phyloP scores from a whole-genome alignment of 2,797 vertebrate genomes.

The Arremon brunneinucha region DNA sequence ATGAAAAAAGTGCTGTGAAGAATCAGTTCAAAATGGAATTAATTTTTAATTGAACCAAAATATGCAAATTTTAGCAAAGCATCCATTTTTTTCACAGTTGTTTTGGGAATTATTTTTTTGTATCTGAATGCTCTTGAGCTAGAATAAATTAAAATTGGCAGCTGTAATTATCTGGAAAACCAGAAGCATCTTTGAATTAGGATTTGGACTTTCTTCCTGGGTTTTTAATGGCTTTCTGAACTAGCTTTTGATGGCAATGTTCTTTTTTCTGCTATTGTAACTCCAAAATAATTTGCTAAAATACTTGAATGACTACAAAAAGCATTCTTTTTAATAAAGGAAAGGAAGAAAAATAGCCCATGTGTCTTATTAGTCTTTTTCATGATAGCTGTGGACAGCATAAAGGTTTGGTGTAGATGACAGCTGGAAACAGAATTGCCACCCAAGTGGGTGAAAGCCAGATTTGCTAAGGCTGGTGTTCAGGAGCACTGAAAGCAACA shows the following conservation, averaged over 20 bases:
- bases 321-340: rapidly evolving
- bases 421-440: neutral
- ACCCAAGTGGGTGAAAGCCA: neutral
- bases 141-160: neutral
- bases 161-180: neutral
- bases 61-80: neutral
- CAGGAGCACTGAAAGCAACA: neutral
- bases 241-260: neutral
- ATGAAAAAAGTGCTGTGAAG: neutral
- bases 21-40: neutral
- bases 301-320: neutral
- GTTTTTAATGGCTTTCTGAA: neutral
- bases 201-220: neutral
- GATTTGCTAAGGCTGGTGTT: neutral
- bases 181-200: neutral
- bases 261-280: neutral
- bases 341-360: neutral
- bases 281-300: neutral
- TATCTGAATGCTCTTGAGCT: neutral
- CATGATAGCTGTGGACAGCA: neutral
- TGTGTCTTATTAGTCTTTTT: neutral
- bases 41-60: neutral
- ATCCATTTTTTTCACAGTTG: neutral
- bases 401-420: neutral
- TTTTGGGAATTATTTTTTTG: neutral